Conservation (phyloP, 2,888 invertebrate species). For the Amiota minor region DNA sequence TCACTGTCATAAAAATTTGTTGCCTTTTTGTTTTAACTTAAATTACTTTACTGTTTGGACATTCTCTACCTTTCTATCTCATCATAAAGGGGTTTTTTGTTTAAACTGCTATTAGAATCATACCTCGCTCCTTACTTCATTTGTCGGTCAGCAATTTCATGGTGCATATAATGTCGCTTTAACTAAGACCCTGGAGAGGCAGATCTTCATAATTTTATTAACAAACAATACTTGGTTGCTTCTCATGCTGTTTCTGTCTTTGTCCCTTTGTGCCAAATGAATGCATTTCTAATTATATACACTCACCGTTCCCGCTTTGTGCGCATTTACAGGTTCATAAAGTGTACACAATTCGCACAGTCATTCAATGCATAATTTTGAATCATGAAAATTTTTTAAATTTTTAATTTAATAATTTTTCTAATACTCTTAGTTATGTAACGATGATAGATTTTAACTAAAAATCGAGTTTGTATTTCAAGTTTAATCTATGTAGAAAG, state of each 20-base stretch:
- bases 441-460: too few species aligned
- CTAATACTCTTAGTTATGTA: too few species aligned
- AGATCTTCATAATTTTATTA: constrained; percentile 42
- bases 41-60: constrained; percentile 54
- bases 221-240: constrained; percentile 30
- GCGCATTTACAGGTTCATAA: background rate
- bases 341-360: constrained; percentile 18
- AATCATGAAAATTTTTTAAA: background rate
- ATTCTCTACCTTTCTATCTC: constrained; percentile 35
- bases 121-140: background rate
- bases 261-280: constrained; percentile 53
- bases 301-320: constrained; percentile 33
- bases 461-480: too few species aligned
- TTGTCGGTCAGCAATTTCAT: background rate
- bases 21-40: constrained; percentile 52
- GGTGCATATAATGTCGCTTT: background rate
- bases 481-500: too few species aligned
- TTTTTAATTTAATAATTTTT: too few species aligned
- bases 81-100: constrained; percentile 64
- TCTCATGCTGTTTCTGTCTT: constrained; percentile 36
- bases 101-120: constrained; percentile 43
- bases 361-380: constrained; percentile 57
- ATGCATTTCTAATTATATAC: constrained; percentile 55
- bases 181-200: constrained; percentile 25
- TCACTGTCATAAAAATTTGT: constrained; percentile 55